These are phyloP conservation scores for Zophobas atratus DNA, from an alignment of 1,140 invertebrate genomes.

Conservation along the genomic window DNA sequence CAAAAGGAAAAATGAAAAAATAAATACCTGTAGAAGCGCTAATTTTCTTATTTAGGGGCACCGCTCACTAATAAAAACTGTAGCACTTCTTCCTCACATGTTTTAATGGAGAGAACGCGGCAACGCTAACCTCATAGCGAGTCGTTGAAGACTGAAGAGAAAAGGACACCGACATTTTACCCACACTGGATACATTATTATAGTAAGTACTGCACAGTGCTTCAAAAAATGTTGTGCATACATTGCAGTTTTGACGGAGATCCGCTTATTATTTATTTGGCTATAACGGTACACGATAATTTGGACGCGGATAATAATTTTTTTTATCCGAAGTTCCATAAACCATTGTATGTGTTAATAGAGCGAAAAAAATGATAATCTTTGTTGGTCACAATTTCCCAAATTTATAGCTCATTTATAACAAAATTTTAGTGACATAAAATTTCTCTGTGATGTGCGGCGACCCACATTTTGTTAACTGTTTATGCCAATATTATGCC, in stretches of 20 bases:
- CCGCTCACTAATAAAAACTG: neutral
- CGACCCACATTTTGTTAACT: conserved; percentile 36
- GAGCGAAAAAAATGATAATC: too few relatives aligned
- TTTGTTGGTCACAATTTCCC: neutral
- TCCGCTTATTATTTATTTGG: neutral
- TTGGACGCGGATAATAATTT: too few relatives aligned
- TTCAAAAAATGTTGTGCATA: conserved; percentile 38
- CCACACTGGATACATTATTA: conserved; percentile 31
- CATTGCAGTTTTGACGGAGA: neutral
- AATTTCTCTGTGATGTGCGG: conserved; percentile 28
- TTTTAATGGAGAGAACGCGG: conserved; percentile 29
- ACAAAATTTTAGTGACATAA: neutral
- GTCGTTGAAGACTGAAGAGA: conserved; percentile 48
- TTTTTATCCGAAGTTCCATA: too few relatives aligned
- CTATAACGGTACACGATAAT: too few relatives aligned
- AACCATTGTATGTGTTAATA: too few relatives aligned
- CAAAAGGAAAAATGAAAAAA: conserved; percentile 3
- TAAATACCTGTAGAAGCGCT: neutral
- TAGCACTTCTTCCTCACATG: conserved; percentile 28
- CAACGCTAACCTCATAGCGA: conserved; percentile 32
- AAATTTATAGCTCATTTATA: conserved; percentile 6
- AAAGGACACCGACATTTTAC: conserved; percentile 47
- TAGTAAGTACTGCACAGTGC: conserved; percentile 35
- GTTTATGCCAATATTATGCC: conserved; percentile 34
- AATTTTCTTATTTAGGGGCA: neutral